Percentiles rank a stretch among this genome's conserved stretches.
Conservation (phyloP, 2,797 vertebrate genomes). For the Siniperca undulata region DNA sequence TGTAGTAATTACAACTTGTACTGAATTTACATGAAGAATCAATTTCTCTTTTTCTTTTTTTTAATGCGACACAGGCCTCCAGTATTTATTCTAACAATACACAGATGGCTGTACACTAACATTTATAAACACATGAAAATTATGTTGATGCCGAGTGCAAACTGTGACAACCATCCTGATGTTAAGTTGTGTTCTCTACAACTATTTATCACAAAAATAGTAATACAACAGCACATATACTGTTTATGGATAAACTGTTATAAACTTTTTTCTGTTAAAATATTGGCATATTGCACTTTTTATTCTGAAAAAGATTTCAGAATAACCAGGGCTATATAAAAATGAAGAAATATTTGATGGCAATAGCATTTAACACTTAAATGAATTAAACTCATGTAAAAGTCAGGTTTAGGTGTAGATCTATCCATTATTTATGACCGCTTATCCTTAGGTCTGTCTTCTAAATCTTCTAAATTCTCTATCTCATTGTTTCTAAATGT, state of each 20-base stretch:
- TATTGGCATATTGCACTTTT: neutral
- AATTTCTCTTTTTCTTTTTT: neutral
- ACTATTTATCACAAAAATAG: neutral
- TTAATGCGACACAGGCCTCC: neutral
- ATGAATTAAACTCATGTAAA: neutral
- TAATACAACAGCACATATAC: neutral
- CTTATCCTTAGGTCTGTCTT: too few relatives aligned
- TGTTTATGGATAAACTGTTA: neutral
- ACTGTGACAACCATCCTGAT: neutral
- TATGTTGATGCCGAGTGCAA: neutral
- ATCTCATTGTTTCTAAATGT: too few relatives aligned
- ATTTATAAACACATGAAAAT: neutral
- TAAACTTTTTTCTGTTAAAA: neutral
- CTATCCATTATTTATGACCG: too few relatives aligned
- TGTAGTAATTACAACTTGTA: conserved; percentile 20
- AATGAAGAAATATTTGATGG: neutral
- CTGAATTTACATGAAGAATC: neutral
- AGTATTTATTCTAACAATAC: neutral
- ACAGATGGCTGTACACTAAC: neutral
- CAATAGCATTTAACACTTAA: too few relatives aligned
- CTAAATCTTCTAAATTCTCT: too few relatives aligned
- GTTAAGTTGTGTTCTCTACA: neutral
- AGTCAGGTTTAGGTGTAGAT: neutral
- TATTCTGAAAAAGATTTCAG: neutral
- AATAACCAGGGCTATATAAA: neutral